Base-by-base conservation (phyloP, 1,140 invertebrate species). In the Aphis craccivora region DNA sequence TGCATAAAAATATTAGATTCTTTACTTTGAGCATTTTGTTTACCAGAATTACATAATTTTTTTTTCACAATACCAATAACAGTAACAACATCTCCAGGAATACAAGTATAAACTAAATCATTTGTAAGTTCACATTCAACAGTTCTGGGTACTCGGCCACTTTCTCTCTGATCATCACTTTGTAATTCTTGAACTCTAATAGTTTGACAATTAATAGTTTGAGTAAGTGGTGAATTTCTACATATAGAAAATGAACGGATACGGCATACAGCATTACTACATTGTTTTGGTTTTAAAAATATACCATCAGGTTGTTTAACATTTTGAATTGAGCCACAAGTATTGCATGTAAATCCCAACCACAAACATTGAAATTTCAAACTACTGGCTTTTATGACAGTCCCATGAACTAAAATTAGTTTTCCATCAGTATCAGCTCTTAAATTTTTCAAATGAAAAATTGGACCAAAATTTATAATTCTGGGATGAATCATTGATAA, bases 21-120 rank as follows among this genome's bases (percentile, higher is more conserved):
- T 96, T 96, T 96, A 95, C 95, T 93, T 94, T 94, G 94, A 91
- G 94, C 84, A 25, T 94, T 95, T 84, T 94, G 94, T 94, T 96
- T 96, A 93, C 96, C 95, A 60, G 94, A 95, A 89, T 95, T 95
- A 93, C 95, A 94, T 37, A 43, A 60, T 88, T 94, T 94, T 93
- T 97, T 97, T 96, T 97, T 98, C 48, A 98, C 96, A 93, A 99
- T 97, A 60, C 98, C 99, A 94, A 97, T 97, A 22, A 99, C 95
- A 35, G 97, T 97, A 2, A 99, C 96, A 94, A 98, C 97, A 96
- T 99, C 98, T 20, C 98, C 99, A 45, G 98, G 98, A 94, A 97
- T 96, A 94, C 98, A 98, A 35, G 96, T 96, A 94, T 98, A 97
- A n/a, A 99, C 97, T 86, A 99, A 96, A 96, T 99, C 98, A 94